These are phyloP conservation scores for Ethmia dodecea DNA, from an alignment of 2,888 invertebrate genomes.

Conservation along the genomic window DNA sequence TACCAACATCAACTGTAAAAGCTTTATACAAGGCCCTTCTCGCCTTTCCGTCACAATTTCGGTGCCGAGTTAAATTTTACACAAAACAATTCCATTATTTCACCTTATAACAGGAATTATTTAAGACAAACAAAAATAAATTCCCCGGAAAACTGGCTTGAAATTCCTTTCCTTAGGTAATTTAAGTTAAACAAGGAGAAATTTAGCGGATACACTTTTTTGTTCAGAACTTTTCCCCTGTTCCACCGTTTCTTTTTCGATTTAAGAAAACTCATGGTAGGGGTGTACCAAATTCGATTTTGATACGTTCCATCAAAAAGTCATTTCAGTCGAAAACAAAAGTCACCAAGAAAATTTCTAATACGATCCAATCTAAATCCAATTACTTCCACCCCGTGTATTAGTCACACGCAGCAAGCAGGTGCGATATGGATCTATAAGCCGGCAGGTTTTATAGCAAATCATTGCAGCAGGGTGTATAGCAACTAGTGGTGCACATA, in stretches of 20 bases:
- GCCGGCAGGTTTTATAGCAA: constrained; percentile 19
- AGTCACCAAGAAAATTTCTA: constrained; percentile 59
- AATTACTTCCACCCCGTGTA: constrained; percentile 59
- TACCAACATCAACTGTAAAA: constrained; percentile 41
- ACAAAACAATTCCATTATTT: constrained; percentile 25
- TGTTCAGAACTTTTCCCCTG: constrained; percentile 15
- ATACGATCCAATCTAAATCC: constrained; percentile 71
- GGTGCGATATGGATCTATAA: constrained; percentile 30
- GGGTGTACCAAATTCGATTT: constrained; percentile 49
- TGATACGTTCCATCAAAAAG: constrained; percentile 68
- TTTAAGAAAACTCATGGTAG: constrained; percentile 13
- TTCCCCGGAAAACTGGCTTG: constrained; percentile 7
- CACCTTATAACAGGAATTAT: constrained; percentile 23
- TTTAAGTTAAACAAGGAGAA: constrained; percentile 12
- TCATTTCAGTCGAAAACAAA: constrained; percentile 64
- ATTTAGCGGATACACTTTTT: constrained; percentile 10
- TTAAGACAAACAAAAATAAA: constrained; percentile 12
- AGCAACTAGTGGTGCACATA: constrained; percentile 14
- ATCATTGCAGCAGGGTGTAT: constrained; percentile 17
- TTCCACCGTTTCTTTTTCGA: constrained; percentile 14
- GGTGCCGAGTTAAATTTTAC: constrained; percentile 27
- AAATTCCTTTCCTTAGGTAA: constrained; percentile 6
- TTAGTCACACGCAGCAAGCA: constrained; percentile 43
- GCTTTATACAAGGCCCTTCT: constrained; percentile 30
- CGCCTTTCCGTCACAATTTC: constrained; percentile 38